Percentiles rank a stretch among this genome's conserved stretches.
phyloP scores from a whole-genome alignment of 2,113 vertebrate genomes.

The Proterorhinus semilunaris region DNA sequence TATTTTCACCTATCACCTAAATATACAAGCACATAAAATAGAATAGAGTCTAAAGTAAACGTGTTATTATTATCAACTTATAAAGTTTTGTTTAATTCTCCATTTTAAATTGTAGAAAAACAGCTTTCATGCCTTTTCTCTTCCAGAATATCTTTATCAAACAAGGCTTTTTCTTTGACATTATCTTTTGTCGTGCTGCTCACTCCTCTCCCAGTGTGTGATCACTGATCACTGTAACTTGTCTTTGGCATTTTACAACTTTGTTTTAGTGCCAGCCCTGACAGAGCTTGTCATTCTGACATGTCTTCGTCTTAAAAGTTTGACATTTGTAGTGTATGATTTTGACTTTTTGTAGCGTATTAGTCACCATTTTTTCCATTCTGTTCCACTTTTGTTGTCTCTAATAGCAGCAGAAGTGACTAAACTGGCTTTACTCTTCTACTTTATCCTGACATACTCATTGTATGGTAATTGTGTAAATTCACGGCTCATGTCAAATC shows the following conservation, averaged over 20 bases:
- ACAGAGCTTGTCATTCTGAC: not conserved
- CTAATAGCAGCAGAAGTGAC: too few species aligned
- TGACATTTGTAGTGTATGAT: conserved; percentile 16
- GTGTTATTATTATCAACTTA: too few species aligned
- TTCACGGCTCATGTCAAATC: not conserved
- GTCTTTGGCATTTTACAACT: conserved; percentile 42
- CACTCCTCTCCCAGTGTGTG: not conserved
- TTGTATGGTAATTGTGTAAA: not conserved
- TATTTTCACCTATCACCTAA: too few species aligned
- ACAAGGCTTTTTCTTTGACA: conserved; percentile 35
- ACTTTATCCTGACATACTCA: not conserved
- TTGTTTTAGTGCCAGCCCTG: not conserved
- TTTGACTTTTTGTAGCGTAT: conserved; percentile 4
- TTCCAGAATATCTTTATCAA: not conserved
- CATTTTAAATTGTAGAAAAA: not conserved
- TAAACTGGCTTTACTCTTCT: not conserved
- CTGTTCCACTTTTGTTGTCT: not conserved
- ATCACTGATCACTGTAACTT: not conserved
- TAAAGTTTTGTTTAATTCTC: not conserved
- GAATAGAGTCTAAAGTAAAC: too few species aligned
- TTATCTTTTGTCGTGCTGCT: conserved; percentile 33
- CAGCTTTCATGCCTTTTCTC: not conserved
- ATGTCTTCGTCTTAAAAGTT: not conserved
- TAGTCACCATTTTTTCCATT: not conserved
- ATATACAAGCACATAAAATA: too few species aligned